Evolutionary conservation across 1,140 invertebrate species (phyloP), one percentile per base, ranked within the genome.

Genomic region (Pseudoatta argentina): DNA sequence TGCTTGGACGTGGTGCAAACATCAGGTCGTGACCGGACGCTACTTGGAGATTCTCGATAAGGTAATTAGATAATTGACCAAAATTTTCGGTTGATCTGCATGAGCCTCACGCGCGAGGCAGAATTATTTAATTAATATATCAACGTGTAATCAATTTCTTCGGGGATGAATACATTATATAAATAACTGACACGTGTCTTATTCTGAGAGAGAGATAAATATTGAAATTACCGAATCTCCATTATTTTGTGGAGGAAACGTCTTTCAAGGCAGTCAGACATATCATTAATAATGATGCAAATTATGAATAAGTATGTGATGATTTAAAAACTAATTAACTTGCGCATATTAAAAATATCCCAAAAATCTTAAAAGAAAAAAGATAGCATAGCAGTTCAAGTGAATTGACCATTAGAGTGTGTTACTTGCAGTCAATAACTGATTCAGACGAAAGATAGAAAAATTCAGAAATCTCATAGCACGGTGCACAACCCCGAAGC

Each of bases 121-220:
- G 10, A 48, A 63, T 83, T 83, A 83, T 73, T 83, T 83, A 83
- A 82, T 73, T 73, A 73, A 7, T 7, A 39, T 21, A 39, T 57
- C 61, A 30, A 82, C 24, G 21, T 44, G 27, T n/a, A 73, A 73
- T 75, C 69, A 51, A 82, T 75, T 83, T 83, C 55, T 7, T 30
- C 69, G 39, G 2, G 18, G 21, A 59, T 5, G 39, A 30, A 53
- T 16, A 14, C 21, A 18, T 57, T 57, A 12, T 72, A 3, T 44
- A 21, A 53, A 51, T 71, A 57, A 82, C 59, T 24, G 48, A 55
- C 51, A 21, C 34, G 16, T n/a, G 16, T 16, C 24, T 10, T 57
- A 3, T 44, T 4, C 59, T 10, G 7, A 44, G 7, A 44, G 7
- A 24, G 18, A 63, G 14, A 51, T 63, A 18, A 34, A 64, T 64